Evolutionary conservation across 2,113 vertebrate genomes (phyloP), one percentile per base, ranked within the genome.

Genomic region (Melospiza georgiana): DNA sequence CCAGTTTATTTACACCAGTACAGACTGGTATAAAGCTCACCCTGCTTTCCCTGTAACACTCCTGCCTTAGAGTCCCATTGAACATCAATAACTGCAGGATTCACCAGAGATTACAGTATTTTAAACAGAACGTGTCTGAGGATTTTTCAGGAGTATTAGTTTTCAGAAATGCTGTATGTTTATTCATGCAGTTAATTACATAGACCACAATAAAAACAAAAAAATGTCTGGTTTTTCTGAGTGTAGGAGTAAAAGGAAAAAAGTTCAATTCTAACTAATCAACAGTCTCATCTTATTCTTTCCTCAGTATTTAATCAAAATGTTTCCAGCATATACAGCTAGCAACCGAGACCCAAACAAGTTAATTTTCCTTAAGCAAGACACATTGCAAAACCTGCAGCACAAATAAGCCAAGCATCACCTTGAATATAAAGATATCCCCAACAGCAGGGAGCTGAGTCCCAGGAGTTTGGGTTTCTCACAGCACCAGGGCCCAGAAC

Each of bases 181-280:
- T 90, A 93, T 88, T 77, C 51, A 67, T 74, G 79, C 51, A 80
- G 68, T 77, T 95, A 94, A 93, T 59, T 88, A 62, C 59, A 51
- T 3, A 88, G 49, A 66, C 25, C 25, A 9, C 52, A 80, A 95
- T 74, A 88, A 94, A 91, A 87, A 7, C n/a, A 83, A 80, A 80
- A 95, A 95, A 86, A 80, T 30, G 62, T 10, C 69, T 3, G 33
- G 13, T 37, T 76, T 25, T 82, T 73, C 19, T 37, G 61, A 81
- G 55, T n/a, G 71, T 41, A 87, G 52, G 44, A 92, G 23, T 44
- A 67, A 74, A 91, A 87, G 75, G 27, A 25, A 27, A 87, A 85
- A 85, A 79, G 78, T 48, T 73, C 14, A 46, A 30, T 75, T 74
- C 93, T 59, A 89, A 83, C 81, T 71, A 30, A 95, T 66, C 54